Evolutionary conservation across 2,113 vertebrate genomes (phyloP).

Genomic region (Acrocephalus arundinaceus): DNA sequence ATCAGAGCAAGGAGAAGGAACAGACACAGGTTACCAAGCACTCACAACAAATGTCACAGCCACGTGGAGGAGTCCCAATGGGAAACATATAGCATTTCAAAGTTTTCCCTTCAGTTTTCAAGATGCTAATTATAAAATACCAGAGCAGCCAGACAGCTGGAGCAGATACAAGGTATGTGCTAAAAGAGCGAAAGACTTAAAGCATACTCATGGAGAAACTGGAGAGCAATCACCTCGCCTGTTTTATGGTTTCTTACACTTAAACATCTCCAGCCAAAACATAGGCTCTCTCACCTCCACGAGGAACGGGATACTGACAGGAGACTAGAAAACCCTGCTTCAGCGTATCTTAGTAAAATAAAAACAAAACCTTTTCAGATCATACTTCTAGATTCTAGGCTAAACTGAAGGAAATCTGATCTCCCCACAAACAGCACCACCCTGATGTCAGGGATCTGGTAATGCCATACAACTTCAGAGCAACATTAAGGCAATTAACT

Average conservation of each 20-base stretch:
- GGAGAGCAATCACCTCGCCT: not conserved
- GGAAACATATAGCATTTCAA: not conserved
- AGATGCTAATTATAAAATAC: constrained; percentile 20
- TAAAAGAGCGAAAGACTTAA: not conserved
- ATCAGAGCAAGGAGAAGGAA: not conserved
- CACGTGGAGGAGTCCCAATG: not conserved
- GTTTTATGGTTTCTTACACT: not conserved
- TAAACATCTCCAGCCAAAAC: not conserved
- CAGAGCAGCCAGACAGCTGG: constrained; percentile 11
- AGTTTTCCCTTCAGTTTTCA: constrained; percentile 22
- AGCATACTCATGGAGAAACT: not conserved
- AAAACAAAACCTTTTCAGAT: not conserved
- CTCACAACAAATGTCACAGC: constrained; percentile 4
- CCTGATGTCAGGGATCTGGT: not conserved
- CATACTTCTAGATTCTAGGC: not conserved
- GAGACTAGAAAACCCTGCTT: not conserved
- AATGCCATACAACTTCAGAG: not conserved
- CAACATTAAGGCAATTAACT: not conserved
- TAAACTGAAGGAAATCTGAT: not conserved
- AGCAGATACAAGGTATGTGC: not conserved
- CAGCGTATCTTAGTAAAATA: not conserved
- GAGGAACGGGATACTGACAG: fast-evolving
- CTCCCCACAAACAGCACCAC: not conserved
- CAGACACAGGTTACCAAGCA: not conserved
- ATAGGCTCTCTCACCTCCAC: not conserved